Evolutionary conservation across 2,888 invertebrate genomes (phyloP).

Genomic region (Ctenicera cuprea): DNA sequence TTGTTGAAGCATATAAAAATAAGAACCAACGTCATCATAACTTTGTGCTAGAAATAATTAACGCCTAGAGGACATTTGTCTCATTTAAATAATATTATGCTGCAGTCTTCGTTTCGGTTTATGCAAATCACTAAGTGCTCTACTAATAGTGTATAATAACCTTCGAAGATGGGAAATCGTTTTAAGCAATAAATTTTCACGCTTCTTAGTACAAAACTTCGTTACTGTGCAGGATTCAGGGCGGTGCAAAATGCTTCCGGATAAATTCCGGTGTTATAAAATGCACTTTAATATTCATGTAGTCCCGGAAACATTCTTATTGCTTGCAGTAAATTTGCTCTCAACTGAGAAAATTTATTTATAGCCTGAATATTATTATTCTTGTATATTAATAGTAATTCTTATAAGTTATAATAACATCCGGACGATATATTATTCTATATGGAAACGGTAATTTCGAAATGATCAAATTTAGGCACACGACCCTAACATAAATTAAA

Average conservation of each 20-base stretch:
- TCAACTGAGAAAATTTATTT: conserved; percentile 7
- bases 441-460: background rate
- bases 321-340: conserved; percentile 11
- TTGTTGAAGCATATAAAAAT: no score
- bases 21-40: no score
- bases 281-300: conserved; percentile 22
- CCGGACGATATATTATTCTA: background rate
- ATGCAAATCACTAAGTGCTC: background rate
- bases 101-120: no score
- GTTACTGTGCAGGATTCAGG: conserved; percentile 6
- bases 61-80: no score
- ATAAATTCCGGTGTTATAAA: conserved; percentile 19
- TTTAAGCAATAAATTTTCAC: conserved; percentile 10
- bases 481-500: no score
- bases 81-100: no score
- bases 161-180: background rate
- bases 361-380: background rate
- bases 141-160: background rate
- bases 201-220: conserved; percentile 3
- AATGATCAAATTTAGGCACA: background rate
- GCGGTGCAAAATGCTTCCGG: conserved; percentile 12
- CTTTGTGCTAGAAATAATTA: no score
- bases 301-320: conserved; percentile 17
- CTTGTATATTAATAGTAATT: background rate
- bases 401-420: no score